Evolutionary conservation across 1,140 invertebrate species (phyloP).

Genomic region (Achroia grisella): DNA sequence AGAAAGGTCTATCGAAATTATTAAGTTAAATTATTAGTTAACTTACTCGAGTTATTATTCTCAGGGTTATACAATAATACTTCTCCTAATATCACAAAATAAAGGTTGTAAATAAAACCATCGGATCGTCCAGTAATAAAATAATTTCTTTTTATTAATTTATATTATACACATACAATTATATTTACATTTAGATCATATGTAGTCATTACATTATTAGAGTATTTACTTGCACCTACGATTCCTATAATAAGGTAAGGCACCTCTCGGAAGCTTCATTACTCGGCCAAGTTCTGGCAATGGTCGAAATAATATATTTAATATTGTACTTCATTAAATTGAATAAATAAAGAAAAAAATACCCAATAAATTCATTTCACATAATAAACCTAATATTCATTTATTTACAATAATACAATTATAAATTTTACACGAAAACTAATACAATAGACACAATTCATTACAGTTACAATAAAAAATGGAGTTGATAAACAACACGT

Average conservation of each 20-base stretch:
- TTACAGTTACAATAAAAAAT: neutral
- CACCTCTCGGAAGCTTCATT: constrained; percentile 45
- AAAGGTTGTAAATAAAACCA: constrained; percentile 19
- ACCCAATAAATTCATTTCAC: constrained; percentile 1
- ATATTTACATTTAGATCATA: constrained; percentile 59
- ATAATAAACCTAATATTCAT: neutral
- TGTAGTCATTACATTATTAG: constrained; percentile 48
- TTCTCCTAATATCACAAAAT: too few species aligned
- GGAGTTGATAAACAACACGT: neutral
- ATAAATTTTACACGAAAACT: neutral
- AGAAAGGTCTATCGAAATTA: too few species aligned
- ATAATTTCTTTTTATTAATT: constrained; percentile 65
- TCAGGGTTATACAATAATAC: too few species aligned
- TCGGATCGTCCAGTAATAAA: constrained; percentile 50
- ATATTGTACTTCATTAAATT: constrained; percentile 2
- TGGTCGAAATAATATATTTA: constrained; percentile 12
- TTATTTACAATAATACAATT: constrained; percentile 3
- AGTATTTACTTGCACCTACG: constrained; percentile 61
- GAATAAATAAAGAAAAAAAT: neutral
- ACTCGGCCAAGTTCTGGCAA: constrained; percentile 15
- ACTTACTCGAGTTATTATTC: too few species aligned
- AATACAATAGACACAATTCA: too few species aligned
- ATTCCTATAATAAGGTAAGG: constrained; percentile 36
- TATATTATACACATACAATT: constrained; percentile 50
- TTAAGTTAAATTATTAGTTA: too few species aligned